Percentiles rank a stretch among this genome's conserved stretches.
Conservation (phyloP, 1,140 invertebrate genomes). For the Cardiocondyla obscurior region DNA sequence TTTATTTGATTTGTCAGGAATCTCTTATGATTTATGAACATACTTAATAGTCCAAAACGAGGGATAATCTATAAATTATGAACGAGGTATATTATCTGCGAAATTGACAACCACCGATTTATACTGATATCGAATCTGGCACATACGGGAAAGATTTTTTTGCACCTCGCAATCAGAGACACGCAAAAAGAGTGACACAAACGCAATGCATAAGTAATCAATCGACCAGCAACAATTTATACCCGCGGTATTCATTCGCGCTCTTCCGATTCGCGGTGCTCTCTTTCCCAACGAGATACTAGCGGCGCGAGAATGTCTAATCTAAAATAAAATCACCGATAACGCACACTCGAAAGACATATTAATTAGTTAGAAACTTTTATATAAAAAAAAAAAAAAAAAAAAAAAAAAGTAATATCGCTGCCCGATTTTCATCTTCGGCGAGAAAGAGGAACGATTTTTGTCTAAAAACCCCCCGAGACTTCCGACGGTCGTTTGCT, state of each 20-base stretch:
- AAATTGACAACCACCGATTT: constrained; percentile 9
- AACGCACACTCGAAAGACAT: neutral
- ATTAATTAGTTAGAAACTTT: neutral
- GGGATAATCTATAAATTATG: constrained; percentile 5
- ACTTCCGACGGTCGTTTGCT: neutral
- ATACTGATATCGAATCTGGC: constrained; percentile 3
- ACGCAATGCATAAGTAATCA: constrained; percentile 33
- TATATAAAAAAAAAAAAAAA: too few relatives aligned
- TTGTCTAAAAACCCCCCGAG: neutral
- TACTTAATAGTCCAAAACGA: neutral
- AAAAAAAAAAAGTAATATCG: neutral
- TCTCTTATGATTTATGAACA: constrained; percentile 19
- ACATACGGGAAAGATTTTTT: constrained; percentile 33
- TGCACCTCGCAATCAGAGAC: neutral
- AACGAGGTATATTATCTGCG: too few relatives aligned
- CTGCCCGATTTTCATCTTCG: neutral
- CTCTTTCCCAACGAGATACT: constrained; percentile 11
- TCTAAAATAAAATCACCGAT: constrained; percentile 3
- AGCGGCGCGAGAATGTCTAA: neutral
- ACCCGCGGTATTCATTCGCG: neutral
- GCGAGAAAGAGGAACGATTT: neutral
- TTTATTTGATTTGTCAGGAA: neutral
- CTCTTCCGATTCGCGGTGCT: neutral
- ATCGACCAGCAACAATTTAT: constrained; percentile 36
- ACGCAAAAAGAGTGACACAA: constrained; percentile 16